phyloP scores from a whole-genome alignment of 2,113 vertebrate species.

The Paralichthys olivaceus region DNA sequence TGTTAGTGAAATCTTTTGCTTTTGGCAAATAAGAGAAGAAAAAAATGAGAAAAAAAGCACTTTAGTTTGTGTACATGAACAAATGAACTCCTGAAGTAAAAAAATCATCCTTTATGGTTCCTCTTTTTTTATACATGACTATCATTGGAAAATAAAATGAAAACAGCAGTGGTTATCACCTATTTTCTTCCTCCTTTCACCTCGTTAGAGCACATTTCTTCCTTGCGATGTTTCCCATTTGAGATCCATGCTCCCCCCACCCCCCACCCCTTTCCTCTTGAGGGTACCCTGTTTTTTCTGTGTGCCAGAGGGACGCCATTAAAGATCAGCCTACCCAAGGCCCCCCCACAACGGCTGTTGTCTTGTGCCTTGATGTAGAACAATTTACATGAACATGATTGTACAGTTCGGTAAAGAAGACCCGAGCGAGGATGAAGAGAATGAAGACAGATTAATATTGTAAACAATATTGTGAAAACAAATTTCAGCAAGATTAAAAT shows the following conservation, averaged over 20 bases:
- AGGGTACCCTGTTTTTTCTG: conserved; percentile 67
- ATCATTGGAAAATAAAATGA: conserved; percentile 86
- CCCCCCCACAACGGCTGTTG: conserved; percentile 82
- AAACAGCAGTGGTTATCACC: conserved; percentile 83
- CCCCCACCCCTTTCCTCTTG: conserved; percentile 4
- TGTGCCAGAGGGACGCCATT: conserved; percentile 82
- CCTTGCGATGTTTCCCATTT: conserved; percentile 52
- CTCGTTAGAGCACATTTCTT: conserved; percentile 74
- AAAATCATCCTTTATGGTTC: conserved; percentile 54
- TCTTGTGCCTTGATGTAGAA: conserved; percentile 93
- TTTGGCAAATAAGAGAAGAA: conserved; percentile 78
- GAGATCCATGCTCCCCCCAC: conserved; percentile 60
- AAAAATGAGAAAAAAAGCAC: conserved; percentile 79
- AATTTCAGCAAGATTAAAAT: conserved; percentile 95
- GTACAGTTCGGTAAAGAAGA: conserved; percentile 81
- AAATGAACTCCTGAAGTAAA: conserved; percentile 77
- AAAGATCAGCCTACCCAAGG: conserved; percentile 83
- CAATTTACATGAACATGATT: conserved; percentile 87
- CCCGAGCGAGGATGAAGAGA: conserved; percentile 72
- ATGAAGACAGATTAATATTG: conserved; percentile 72
- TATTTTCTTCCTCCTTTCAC: conserved; percentile 64
- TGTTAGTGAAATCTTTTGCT: conserved; percentile 78
- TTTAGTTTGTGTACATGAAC: conserved; percentile 86
- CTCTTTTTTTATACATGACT: conserved; percentile 86
- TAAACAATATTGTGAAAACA: conserved; percentile 81